Evolutionary conservation across 2,888 invertebrate genomes (phyloP), one percentile per base, ranked within the genome.

Genomic region (Leptura quadrifasciata): DNA sequence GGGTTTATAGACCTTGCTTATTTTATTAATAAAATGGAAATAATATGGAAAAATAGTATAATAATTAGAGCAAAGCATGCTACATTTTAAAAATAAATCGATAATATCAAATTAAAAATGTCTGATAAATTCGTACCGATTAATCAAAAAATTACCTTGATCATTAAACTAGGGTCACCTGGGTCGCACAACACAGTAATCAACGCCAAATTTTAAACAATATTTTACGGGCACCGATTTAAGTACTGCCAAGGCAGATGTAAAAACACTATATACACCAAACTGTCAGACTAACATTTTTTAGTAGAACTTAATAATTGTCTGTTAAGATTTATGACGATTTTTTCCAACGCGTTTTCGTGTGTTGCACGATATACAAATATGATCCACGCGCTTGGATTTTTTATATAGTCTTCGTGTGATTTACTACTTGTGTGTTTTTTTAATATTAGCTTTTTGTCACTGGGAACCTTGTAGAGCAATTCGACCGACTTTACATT

Each of bases 111-210:
- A n/a, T n/a, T n/a, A n/a, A n/a, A n/a, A n/a, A n/a, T n/a, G n/a
- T n/a, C n/a, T n/a, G n/a, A n/a, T n/a, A n/a, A n/a, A n/a, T n/a
- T n/a, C n/a, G n/a, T n/a, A n/a, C n/a, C n/a, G n/a, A n/a, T n/a
- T n/a, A n/a, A n/a, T 47, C n/a, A 15, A 47, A 47, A 47, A 47
- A 47, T 47, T 47, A 47, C 47, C 47, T 47, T 47, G 47, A n/a
- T 4, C 47, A 47, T 47, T 15, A 47, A 47, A n/a, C 15, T 47
- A n/a, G 47, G 47, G 47, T 47, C n/a, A 12, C 47, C 15, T n/a
- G 47, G 47, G 47, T 47, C 47, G n/a, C n/a, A 47, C 47, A 15
- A n/a, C 27, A 47, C 47, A 39, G 12, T 39, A 39, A 39, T n/a
- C 47, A 47, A 47, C 17, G 5, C n/a, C 47, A n/a, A 47, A 47